Evolutionary conservation across 2,888 invertebrate genomes (phyloP), one percentile per base, ranked within the genome.

Genomic region (Habroteleia sp.): DNA sequence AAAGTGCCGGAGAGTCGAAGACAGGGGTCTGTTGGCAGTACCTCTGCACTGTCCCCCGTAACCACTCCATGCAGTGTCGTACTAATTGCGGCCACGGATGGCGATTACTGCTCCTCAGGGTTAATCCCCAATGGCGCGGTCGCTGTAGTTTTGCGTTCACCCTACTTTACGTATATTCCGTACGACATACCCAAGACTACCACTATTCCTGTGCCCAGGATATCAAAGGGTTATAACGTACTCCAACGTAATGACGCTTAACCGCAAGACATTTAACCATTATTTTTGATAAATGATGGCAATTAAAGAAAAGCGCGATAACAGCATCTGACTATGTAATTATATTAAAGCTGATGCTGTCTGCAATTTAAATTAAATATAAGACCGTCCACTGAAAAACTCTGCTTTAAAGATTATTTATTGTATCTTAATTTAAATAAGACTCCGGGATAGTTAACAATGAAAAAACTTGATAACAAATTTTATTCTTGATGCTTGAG

Each of bases 1-100:
- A 13, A 48, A 56, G 62, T 25, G 41, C 56, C 8, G 13, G 42
- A 2, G 8, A 27, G 27, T 16, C 5, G 31, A 56, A 56, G 39
- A 66, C 63, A 42, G 60, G 58, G 75, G 63, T 44, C 25, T 60
- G 6, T 46, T 35, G 50, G 33, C 27, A 46, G 65, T 68, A 68
- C 13, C 62, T 56, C 54, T 42, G 27, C 69, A 25, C 68, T 71
- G 80, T 81, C 84, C 83, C 81, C 74, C 76, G 79, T 80, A 83
- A 83, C 77, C 84, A 84, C 84, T 87, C 82, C 84, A 85, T 85
- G 83, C 85, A 84, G 85, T 85, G 84, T 83, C 84, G 84, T 82
- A 85, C 86, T 87, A 87, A 87, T 87, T 87, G 85, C 86, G 84
- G 83, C 81, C 86, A 79, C 87, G 87, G 87, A 85, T 87, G 87